Percentiles rank a stretch among this genome's conserved stretches.
phyloP scores from a whole-genome alignment of 2,113 vertebrate species.

The Leptosomus discolor region DNA sequence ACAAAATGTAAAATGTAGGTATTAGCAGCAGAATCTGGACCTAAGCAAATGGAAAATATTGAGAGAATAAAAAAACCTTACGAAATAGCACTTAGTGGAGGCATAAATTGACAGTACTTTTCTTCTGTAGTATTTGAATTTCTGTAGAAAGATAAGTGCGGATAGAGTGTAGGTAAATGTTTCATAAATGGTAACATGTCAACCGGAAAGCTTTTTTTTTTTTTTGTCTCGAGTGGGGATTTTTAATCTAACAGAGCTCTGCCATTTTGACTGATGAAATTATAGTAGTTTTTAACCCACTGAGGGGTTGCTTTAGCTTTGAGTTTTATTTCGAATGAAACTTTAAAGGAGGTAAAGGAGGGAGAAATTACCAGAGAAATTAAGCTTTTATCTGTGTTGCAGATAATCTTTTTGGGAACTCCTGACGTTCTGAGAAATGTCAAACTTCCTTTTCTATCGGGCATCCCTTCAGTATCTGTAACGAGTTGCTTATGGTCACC shows the following conservation, averaged over 20 bases:
- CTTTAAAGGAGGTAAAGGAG: not conserved
- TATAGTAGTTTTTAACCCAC: not conserved
- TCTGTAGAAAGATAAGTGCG: not conserved
- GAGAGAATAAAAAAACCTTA: not conserved
- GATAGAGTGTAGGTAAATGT: not conserved
- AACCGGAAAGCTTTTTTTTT: not conserved
- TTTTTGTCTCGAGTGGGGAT: not conserved
- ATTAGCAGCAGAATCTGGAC: not conserved
- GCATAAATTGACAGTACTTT: not conserved
- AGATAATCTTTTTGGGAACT: not conserved
- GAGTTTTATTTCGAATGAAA: not conserved
- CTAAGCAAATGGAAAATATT: not conserved
- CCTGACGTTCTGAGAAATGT: not conserved
- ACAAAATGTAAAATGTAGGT: not conserved
- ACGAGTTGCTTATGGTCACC: not conserved
- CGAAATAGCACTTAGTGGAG: not conserved
- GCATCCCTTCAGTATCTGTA: not conserved
- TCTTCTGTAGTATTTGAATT: not conserved
- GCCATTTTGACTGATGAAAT: not conserved
- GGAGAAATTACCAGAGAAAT: not conserved
- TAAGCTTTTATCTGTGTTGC: not conserved
- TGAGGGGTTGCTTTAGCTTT: not conserved
- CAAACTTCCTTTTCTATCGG: not conserved
- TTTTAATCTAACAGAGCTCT: not conserved
- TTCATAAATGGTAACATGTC: not conserved